phyloP scores from a whole-genome alignment of 2,888 invertebrate species.

The Caenorhabditis afra region DNA sequence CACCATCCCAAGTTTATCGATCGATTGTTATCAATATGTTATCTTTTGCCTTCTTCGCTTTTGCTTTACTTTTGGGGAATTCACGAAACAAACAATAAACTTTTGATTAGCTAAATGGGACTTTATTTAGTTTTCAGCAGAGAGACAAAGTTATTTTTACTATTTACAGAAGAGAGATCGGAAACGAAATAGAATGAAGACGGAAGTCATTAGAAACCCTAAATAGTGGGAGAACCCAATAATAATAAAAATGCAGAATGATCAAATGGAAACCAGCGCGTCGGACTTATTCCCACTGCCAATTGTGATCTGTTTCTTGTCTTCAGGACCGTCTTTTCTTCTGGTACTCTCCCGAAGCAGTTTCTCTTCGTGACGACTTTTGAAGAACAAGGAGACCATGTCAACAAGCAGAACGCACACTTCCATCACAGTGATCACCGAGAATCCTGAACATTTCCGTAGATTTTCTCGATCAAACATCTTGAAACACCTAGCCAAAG shows the following conservation, averaged over 20 bases:
- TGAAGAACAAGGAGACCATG: slow-evolving; percentile 57
- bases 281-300: slow-evolving; percentile 29
- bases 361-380: slow-evolving; percentile 51
- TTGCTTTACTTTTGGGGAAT: slow-evolving; percentile 49
- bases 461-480: no score
- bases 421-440: slow-evolving; percentile 78
- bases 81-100: slow-evolving; percentile 39
- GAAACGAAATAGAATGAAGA: slow-evolving; percentile 8
- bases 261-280: slow-evolving; percentile 58
- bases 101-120: slow-evolving; percentile 30
- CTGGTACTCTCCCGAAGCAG: slow-evolving; percentile 42
- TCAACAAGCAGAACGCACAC: slow-evolving; percentile 73
- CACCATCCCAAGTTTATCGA: slow-evolving; percentile 26
- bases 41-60: slow-evolving; percentile 31
- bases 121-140: slow-evolving; percentile 3
- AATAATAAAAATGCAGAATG: not conserved
- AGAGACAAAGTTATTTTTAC: slow-evolving; percentile 10
- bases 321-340: slow-evolving; percentile 31
- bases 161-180: slow-evolving; percentile 42
- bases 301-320: slow-evolving; percentile 40
- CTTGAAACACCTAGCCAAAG: slow-evolving; percentile 75
- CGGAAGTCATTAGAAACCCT: slow-evolving; percentile 25
- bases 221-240: slow-evolving; percentile 10
- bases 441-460: slow-evolving; percentile 63
- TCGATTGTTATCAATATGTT: slow-evolving; percentile 43